Conservation (phyloP, 2,113 vertebrate genomes). For the Arothron firmamentum region DNA sequence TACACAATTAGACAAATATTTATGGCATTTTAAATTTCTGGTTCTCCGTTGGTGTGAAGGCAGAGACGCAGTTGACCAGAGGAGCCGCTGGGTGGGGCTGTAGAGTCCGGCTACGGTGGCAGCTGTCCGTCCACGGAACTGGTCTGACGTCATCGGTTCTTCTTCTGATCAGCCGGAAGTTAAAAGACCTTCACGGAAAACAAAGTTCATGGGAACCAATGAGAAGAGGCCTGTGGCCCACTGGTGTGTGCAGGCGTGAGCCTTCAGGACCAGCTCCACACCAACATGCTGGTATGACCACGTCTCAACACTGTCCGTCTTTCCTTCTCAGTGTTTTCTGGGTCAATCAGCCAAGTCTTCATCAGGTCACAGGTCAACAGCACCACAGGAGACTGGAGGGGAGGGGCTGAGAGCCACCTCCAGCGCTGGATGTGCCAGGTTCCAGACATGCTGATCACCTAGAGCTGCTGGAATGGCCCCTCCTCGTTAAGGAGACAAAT, state of each 20-base stretch:
- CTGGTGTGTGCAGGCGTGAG: too few species aligned
- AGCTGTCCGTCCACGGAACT: background rate
- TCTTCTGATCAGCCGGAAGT: background rate
- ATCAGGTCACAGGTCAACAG: background rate
- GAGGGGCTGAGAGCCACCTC: too few species aligned
- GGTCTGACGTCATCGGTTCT: background rate
- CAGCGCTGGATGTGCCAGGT: constrained; percentile 32
- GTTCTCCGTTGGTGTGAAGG: too few species aligned
- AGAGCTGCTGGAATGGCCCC: constrained; percentile 56
- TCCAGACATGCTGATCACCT: constrained; percentile 64
- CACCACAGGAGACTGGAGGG: too few species aligned
- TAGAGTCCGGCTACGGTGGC: constrained; percentile 8
- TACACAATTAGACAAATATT: too few species aligned
- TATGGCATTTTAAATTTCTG: too few species aligned
- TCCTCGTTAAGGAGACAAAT: constrained; percentile 67
- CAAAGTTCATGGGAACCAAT: background rate
- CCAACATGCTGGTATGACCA: background rate
- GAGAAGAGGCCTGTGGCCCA: background rate
- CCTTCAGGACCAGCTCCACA: constrained; percentile 8
- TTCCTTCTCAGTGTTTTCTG: too few species aligned
- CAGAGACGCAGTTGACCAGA: too few species aligned
- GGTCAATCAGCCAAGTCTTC: too few species aligned
- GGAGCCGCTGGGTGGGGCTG: constrained; percentile 34
- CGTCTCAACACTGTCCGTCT: too few species aligned
- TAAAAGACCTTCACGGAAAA: background rate